Percentiles rank a stretch among this genome's conserved stretches.
Evolutionary conservation across 37 sponge, comb jelly and placozoan species (phyloP).

Genomic region (Cladorhizidae sp.): DNA sequence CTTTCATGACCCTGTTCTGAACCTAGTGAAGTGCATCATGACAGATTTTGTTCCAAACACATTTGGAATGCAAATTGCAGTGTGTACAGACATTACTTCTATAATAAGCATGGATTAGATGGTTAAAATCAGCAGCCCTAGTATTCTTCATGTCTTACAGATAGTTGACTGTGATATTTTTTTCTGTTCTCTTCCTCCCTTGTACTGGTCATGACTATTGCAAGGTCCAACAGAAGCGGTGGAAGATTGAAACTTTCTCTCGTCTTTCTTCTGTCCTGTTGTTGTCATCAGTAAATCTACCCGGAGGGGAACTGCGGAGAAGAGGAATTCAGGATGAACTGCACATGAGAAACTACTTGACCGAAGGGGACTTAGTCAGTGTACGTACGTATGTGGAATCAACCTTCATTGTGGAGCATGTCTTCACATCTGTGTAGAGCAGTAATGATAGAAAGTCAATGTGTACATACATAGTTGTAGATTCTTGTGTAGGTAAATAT

Average conservation of each 20-base stretch:
- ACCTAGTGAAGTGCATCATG: too few species aligned
- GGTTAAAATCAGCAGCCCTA: neutral
- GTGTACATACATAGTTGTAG: neutral
- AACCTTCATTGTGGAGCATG: neutral
- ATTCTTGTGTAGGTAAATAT: too few species aligned
- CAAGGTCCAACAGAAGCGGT: conserved; percentile 92
- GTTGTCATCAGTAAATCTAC: conserved; percentile 92
- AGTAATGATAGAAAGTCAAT: neutral
- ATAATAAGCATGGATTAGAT: conserved; percentile 4
- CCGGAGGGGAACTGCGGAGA: conserved; percentile 90
- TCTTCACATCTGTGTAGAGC: neutral
- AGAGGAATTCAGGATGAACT: conserved; percentile 91
- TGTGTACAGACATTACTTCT: too few species aligned
- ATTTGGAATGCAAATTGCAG: too few species aligned
- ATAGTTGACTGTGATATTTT: too few species aligned
- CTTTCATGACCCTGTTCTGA: too few species aligned
- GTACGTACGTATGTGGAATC: conserved; percentile 53
- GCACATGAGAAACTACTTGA: conserved; percentile 93
- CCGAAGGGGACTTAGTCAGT: conserved; percentile 95
- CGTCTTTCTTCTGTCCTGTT: conserved; percentile 88
- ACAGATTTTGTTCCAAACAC: too few species aligned
- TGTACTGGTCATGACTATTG: neutral
- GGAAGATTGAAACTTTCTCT: conserved; percentile 94
- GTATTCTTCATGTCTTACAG: neutral
- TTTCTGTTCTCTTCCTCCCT: neutral